A percentile compares a stretch with the other conserved stretches of the same genome.
phyloP scores from a whole-genome alignment of 2,113 vertebrate genomes.

The Motacilla alba region DNA sequence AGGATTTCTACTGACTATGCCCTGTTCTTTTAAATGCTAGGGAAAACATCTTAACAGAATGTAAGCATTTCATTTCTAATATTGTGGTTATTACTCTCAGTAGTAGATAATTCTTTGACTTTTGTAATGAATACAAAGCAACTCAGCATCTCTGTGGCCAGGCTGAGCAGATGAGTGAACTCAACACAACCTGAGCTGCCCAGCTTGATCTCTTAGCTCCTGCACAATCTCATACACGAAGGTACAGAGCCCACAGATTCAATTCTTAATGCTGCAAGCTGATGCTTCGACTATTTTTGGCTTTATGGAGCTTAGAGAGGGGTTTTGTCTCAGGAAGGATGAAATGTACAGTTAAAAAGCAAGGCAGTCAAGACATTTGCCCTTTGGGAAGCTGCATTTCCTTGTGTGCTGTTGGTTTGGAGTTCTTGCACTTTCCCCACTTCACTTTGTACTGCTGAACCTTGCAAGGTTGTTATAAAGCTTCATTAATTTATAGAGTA shows the following conservation, averaged over 20 bases:
- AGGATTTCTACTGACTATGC: neutral
- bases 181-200: neutral
- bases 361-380: neutral
- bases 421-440: neutral
- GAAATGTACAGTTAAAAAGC: neutral
- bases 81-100: neutral
- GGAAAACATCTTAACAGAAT: neutral
- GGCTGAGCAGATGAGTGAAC: neutral
- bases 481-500: neutral
- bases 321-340: neutral
- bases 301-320: neutral
- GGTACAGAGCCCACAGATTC: neutral
- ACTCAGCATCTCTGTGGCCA: neutral
- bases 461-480: neutral
- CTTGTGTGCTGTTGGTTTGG: neutral
- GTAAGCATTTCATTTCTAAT: neutral
- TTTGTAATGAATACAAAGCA: neutral
- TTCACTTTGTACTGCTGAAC: neutral
- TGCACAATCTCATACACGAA: rapidly evolving
- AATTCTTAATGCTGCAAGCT: neutral
- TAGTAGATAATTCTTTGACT: neutral
- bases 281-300: neutral
- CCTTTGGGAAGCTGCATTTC: neutral
- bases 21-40: neutral
- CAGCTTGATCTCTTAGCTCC: neutral